These are phyloP conservation scores for Drosophila hamatofila DNA, from an alignment of 2,888 invertebrate genomes.

Conservation along the genomic window DNA sequence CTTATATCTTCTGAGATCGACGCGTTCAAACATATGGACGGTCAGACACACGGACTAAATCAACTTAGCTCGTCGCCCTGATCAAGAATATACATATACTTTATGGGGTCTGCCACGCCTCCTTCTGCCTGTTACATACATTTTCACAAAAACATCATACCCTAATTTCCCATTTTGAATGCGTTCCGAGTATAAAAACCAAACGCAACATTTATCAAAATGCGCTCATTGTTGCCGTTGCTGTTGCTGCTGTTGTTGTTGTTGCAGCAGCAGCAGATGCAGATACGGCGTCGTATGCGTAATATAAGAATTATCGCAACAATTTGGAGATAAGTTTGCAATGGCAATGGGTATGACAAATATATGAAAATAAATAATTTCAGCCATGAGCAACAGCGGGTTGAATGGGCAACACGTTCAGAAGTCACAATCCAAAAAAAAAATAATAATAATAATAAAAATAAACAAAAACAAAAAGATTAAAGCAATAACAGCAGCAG, in stretches of 20 bases:
- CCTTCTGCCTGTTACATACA: too few relatives aligned
- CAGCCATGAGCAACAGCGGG: conserved; percentile 5
- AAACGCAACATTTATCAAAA: conserved; percentile 6
- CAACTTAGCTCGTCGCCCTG: too few relatives aligned
- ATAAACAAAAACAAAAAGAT: neutral
- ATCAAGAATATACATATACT: too few relatives aligned
- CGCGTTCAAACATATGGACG: too few relatives aligned
- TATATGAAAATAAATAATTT: conserved; percentile 4
- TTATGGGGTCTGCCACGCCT: too few relatives aligned
- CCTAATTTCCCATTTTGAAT: too few relatives aligned
- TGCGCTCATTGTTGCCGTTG: too few relatives aligned
- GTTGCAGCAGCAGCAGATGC: neutral
- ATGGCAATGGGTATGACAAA: conserved; percentile 23
- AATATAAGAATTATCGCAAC: conserved; percentile 24
- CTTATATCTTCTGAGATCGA: too few relatives aligned
- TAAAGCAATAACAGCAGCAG: conserved; percentile 6
- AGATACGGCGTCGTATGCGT: conserved; percentile 23
- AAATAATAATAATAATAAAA: too few relatives aligned
- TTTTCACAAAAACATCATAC: too few relatives aligned
- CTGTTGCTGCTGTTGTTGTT: neutral
- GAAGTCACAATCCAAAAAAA: conserved; percentile 7
- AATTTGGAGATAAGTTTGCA: conserved; percentile 30
- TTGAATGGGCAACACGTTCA: conserved; percentile 28
- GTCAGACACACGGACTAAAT: too few relatives aligned
- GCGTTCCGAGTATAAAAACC: neutral